Percentiles rank a stretch among this genome's conserved stretches.
phyloP scores from a whole-genome alignment of 2,113 vertebrate species.

The Mus spicilegus region DNA sequence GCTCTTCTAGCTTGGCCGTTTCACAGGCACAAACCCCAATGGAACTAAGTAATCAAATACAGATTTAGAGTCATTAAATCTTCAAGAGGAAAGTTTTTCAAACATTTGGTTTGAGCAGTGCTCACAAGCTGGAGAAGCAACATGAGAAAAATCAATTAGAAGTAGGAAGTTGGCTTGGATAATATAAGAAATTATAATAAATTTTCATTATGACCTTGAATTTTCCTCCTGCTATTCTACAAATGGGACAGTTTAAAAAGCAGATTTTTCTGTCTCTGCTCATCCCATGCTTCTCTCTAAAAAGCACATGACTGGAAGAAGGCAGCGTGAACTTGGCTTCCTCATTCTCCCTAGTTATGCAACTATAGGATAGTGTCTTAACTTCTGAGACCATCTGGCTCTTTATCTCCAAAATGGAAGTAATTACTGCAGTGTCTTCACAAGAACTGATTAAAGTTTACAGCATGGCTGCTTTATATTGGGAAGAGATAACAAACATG shows the following conservation, averaged over 20 bases:
- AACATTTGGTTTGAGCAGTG: conserved; percentile 48
- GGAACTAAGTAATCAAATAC: conserved; percentile 72
- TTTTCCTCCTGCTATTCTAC: not conserved
- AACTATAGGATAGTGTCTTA: not conserved
- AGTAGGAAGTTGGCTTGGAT: conserved; percentile 56
- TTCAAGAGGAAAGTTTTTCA: conserved; percentile 69
- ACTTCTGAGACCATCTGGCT: not conserved
- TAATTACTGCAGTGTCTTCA: not conserved
- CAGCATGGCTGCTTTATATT: not conserved
- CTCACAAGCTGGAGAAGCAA: conserved; percentile 68
- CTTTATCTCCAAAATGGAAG: not conserved
- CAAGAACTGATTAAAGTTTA: not conserved
- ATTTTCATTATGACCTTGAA: conserved; percentile 45
- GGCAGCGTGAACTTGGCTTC: too few relatives aligned
- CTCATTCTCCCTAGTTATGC: not conserved
- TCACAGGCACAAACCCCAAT: conserved; percentile 54
- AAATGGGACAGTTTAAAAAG: not conserved
- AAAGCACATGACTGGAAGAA: not conserved
- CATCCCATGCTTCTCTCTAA: not conserved
- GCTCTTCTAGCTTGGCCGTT: conserved; percentile 53
- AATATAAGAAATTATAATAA: not conserved
- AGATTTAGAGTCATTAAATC: conserved; percentile 66
- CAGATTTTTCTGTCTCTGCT: not conserved
- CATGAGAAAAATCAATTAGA: conserved; percentile 74
- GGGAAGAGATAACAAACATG: not conserved